Percentiles rank a stretch among this genome's conserved stretches.
These are phyloP conservation scores for Pterocles burchelli DNA, from an alignment of 2,113 vertebrate genomes.

Conservation along the genomic window DNA sequence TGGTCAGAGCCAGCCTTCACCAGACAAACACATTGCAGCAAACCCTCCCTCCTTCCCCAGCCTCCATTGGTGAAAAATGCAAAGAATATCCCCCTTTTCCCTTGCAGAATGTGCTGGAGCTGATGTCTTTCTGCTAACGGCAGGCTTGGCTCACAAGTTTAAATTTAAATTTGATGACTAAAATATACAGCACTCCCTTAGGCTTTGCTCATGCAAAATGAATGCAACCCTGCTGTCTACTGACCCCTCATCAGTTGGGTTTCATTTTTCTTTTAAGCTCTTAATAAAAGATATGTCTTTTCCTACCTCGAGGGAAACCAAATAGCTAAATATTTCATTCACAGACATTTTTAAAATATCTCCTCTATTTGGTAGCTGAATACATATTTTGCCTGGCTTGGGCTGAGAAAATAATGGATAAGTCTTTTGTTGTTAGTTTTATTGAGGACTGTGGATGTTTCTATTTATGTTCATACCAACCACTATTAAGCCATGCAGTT, in stretches of 20 bases:
- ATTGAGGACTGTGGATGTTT: background rate
- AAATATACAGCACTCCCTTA: conserved; percentile 14
- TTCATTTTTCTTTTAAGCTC: conserved; percentile 28
- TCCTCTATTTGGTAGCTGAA: background rate
- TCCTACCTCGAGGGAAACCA: background rate
- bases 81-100: background rate
- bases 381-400: background rate
- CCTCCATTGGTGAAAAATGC: background rate
- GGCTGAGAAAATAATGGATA: background rate
- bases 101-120: background rate
- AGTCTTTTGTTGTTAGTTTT: background rate
- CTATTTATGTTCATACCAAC: background rate
- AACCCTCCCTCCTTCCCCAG: background rate
- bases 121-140: conserved; percentile 2
- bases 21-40: background rate
- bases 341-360: background rate
- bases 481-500: background rate
- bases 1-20: background rate
- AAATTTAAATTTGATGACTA: conserved; percentile 52
- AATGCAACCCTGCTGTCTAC: conserved; percentile 1
- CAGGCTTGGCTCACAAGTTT: background rate
- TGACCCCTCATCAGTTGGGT: background rate
- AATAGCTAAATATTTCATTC: conserved; percentile 31
- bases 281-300: conserved; percentile 24
- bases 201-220: conserved; percentile 30